phyloP scores from a whole-genome alignment of 2,113 vertebrate species.

The Takifugu bimaculatus region DNA sequence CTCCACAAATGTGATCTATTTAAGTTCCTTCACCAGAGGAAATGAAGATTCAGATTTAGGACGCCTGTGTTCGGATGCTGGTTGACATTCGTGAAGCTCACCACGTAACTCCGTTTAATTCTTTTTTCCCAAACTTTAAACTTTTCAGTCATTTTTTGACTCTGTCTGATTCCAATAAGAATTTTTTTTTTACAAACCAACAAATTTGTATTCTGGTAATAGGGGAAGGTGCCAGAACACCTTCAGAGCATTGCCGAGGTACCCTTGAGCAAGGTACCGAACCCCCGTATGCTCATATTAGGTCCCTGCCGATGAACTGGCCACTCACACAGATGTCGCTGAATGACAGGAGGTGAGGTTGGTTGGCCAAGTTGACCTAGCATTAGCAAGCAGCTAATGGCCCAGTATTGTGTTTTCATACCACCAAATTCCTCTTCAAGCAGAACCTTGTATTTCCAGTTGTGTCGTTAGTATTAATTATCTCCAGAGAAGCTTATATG shows the following conservation, averaged over 20 bases:
- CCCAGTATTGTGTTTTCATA: conserved; percentile 33
- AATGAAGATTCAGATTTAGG: conserved; percentile 54
- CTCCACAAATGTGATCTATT: conserved; percentile 66
- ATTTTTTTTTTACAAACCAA: too few relatives aligned
- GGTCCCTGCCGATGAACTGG: too few relatives aligned
- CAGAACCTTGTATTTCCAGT: conserved; percentile 14
- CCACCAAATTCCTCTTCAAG: conserved; percentile 32
- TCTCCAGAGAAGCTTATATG: conserved; percentile 48
- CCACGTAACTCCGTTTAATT: conserved; percentile 30
- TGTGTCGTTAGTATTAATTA: conserved; percentile 58
- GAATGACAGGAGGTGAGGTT: neutral
- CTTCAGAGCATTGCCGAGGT: too few relatives aligned
- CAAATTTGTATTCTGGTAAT: too few relatives aligned
- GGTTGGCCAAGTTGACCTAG: conserved; percentile 66
- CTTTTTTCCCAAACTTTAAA: neutral
- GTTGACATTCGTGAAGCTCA: conserved; percentile 43
- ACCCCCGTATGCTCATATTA: too few relatives aligned
- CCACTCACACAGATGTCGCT: too few relatives aligned
- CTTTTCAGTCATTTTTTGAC: too few relatives aligned
- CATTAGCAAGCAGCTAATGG: conserved; percentile 66
- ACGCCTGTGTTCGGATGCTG: conserved; percentile 37
- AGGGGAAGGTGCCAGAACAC: too few relatives aligned
- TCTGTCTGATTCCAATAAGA: too few relatives aligned
- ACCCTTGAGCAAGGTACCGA: too few relatives aligned
- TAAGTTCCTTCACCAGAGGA: conserved; percentile 63